Evolutionary conservation across 2,888 invertebrate genomes (phyloP), one percentile per base, ranked within the genome.

Genomic region (Biston stratarius): DNA sequence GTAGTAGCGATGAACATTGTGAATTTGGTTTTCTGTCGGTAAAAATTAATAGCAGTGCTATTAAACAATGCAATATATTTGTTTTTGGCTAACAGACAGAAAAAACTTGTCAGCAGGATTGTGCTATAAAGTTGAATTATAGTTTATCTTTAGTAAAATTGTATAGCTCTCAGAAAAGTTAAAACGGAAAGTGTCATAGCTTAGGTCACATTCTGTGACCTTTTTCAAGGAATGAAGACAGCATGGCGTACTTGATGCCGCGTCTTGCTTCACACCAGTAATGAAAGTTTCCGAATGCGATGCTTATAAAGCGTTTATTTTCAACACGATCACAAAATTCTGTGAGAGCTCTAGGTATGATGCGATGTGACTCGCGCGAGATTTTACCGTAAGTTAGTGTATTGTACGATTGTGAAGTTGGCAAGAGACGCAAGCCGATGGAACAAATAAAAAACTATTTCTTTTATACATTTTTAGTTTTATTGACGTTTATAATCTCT

Each of bases 371-470:
- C 53, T 73, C 65, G 66, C 63, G 66, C 51, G 66, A 51, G 36
- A 44, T 45, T 58, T 70, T 64, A 67, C n/a, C 57, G 60, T 71
- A 72, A 70, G 59, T 64, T 68, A 64, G 55, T 73, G 51, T 72
- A 62, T 71, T 42, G 62, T 69, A 56, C 57, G 67, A 60, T 67
- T 72, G 74, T 73, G 66, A 71, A 48, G 67, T 71, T 74, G 77
- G 74, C 72, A 72, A 72, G 77, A 75, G 79, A 44, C 51, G 73
- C 77, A 79, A 75, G 84, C 81, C 83, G 80, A 80, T 81, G 80
- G 87, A 89, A 88, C 89, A 89, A 90, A 84, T 75, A 86, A 88
- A 89, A 91, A 87, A 68, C 56, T 92, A 91, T 90, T 91, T 92
- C 90, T 90, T 91, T 86, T 88, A 86, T 71, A 75, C 70, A 49